Evolutionary conservation across 2,888 invertebrate species (phyloP), one percentile per base, ranked within the genome.

Genomic region (Calliphora vomitoria): DNA sequence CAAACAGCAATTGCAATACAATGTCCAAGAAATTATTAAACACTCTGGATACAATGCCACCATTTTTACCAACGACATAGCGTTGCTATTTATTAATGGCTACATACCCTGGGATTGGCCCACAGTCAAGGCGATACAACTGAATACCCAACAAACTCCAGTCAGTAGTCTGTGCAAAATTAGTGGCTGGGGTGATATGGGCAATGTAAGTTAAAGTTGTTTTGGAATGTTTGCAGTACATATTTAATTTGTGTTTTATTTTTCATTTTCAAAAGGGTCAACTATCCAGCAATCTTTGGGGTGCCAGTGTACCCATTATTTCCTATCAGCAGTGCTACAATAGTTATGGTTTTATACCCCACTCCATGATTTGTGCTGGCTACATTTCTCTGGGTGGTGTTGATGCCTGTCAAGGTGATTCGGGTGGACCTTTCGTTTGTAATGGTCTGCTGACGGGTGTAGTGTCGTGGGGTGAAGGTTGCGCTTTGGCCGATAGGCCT

Each of bases 371-470:
- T 11, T 92, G 92, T 44, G 93, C 93, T 4, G 93, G 92, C 0
- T 89, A 71, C 47, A 83, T 89, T 82, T 25, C 6, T 0, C 4
- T 4, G 0, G 93, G 93, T 1, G 92, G 91, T 1, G 25, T 89
- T 10, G 92, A 92, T 83, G 90, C 93, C 6, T 93, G 93, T 47
- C 91, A 92, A 72, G 93, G 93, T 3, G 93, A 93, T 41, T 92
- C 92, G 2, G 93, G 93, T 4, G 93, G 93, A 8, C 93, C 93
- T 3, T 44, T 93, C 53, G 81, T 81, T 4, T 93, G 93, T 76
- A 78, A 87, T 25, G 82, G 82, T 8, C 1, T 8, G 10, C 81
- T 93, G 47, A 89, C 88, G 0, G 93, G 93, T 0, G 66, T 93
- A 8, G 91, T 93, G 0, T 93, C 93, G 8, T 93, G 91, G 88